Evolutionary conservation across 2,113 vertebrate genomes (phyloP), one percentile per base, ranked within the genome.

Genomic region (Erythrocercus mccallii): DNA sequence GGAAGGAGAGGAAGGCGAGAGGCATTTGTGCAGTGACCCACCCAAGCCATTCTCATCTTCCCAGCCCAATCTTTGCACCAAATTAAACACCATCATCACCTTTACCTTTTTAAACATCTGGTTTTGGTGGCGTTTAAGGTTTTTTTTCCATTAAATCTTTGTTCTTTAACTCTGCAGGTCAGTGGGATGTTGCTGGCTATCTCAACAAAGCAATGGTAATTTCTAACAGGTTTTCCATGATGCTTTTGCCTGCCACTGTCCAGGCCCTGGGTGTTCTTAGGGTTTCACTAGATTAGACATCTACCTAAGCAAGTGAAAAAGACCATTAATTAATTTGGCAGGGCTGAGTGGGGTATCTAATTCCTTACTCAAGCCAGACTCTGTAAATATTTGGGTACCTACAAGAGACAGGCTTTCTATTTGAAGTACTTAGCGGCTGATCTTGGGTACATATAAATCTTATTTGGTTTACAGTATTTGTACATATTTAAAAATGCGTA

Each of bases 321-420:
- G 44, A 81, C 58, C 73, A 91, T 92, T 90, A 83, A 96, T 96
- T 96, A 92, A 95, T 94, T 90, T 91, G 91, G 81, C 76, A 93
- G 80, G 93, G 60, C 89, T 91, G 90, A 92, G 95, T n/a, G 57
- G 90, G 81, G 71, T 81, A 96, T 90, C 94, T 66, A 94, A 95
- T 91, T 87, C 93, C 86, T 92, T 92, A 93, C 94, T 96, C 94
- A 85, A 95, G 87, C 70, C 88, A 95, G 86, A 88, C 93, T 94
- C 86, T 72, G 94, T 95, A 98, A 98, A 98, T 98, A 98, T 97
- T 98, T 97, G 96, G 89, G 93, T 91, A 97, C 95, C 96, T 96
- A n/a, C 91, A 96, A 97, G 96, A 92, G 90, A 96, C 42, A 37
- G 66, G 47, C 35, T 96, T 97, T 97, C 97, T 97, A 89, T 98